Evolutionary conservation across 2,113 vertebrate genomes (phyloP).

Genomic region (Eolophus roseicapilla): DNA sequence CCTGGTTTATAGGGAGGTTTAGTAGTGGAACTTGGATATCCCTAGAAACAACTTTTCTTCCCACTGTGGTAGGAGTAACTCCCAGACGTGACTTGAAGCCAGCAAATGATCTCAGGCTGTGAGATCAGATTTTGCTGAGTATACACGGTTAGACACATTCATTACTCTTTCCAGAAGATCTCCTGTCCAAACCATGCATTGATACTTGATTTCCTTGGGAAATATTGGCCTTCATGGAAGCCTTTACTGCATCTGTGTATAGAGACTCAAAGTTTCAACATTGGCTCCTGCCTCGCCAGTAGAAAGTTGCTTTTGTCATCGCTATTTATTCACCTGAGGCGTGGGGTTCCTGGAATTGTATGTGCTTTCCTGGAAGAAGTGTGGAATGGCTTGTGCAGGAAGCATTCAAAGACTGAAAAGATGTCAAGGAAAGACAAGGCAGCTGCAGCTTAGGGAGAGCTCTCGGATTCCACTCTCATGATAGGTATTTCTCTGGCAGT

Average conservation of each 20-base stretch:
- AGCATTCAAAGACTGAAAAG: not conserved
- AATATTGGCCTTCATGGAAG: not conserved
- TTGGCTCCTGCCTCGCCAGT: not conserved
- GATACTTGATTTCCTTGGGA: conserved; percentile 18
- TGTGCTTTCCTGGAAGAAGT: conserved; percentile 17
- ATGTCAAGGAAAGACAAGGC: not conserved
- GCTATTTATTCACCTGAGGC: conserved; percentile 9
- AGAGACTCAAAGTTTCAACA: not conserved
- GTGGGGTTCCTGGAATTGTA: conserved; percentile 42
- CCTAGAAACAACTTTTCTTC: not conserved
- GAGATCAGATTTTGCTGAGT: conserved; percentile 63
- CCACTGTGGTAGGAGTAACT: not conserved
- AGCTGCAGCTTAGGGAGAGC: not conserved
- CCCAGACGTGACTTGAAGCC: conserved; percentile 5
- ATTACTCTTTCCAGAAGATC: not conserved
- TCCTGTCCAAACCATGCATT: not conserved
- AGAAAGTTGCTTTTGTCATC: not conserved
- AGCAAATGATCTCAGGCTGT: conserved; percentile 51
- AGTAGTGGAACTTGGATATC: not conserved
- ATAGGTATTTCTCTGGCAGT: not conserved
- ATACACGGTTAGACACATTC: not conserved
- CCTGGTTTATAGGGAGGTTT: not conserved
- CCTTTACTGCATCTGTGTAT: not conserved
- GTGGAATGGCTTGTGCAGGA: conserved; percentile 10
- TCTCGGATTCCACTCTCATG: not conserved